A percentile compares a stretch with the other conserved stretches of the same genome.
Conservation (phyloP, 1,140 invertebrate genomes). For the Contarinia nasturtii region DNA sequence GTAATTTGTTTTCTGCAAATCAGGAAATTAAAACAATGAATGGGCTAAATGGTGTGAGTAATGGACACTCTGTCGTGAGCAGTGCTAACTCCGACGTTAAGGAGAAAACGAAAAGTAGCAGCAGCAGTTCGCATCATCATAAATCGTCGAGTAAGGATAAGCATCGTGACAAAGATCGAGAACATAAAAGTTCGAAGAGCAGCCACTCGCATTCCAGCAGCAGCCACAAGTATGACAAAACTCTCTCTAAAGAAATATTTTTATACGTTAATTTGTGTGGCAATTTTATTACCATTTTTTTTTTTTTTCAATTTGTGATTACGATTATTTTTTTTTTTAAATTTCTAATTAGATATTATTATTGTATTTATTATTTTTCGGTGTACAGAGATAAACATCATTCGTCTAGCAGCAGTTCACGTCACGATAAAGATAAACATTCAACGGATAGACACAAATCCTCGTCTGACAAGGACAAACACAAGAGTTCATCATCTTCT, state of each 20-base stretch:
- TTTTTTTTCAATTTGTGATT: too few relatives aligned
- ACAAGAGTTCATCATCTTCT: slow-evolving; percentile 22
- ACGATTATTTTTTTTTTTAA: slow-evolving; percentile 11
- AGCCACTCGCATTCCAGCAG: slow-evolving; percentile 4
- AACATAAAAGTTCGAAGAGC: slow-evolving; percentile 8
- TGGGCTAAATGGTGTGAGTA: slow-evolving; percentile 5
- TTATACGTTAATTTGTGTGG: too few relatives aligned
- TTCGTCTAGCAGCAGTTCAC: slow-evolving; percentile 14
- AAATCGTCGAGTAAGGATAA: slow-evolving; percentile 37
- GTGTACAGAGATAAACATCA: slow-evolving; percentile 25
- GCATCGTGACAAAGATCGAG: slow-evolving; percentile 28
- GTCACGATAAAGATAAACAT: slow-evolving; percentile 23
- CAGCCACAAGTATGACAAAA: slow-evolving; percentile 16
- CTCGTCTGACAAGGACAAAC: slow-evolving; percentile 28
- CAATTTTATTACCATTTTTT: too few relatives aligned
- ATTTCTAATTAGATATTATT: slow-evolving; percentile 12
- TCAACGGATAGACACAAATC: slow-evolving; percentile 22
- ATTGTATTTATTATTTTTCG: slow-evolving; percentile 8
- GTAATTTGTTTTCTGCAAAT: background rate
- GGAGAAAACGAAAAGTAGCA: slow-evolving; percentile 33
- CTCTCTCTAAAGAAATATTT: too few relatives aligned
- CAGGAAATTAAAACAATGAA: slow-evolving; percentile 3
- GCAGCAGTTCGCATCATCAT: slow-evolving; percentile 33
- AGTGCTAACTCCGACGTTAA: slow-evolving; percentile 19
- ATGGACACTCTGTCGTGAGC: slow-evolving; percentile 14